Conservation (phyloP, 2,888 invertebrate genomes). For the Drosophila mimetica region DNA sequence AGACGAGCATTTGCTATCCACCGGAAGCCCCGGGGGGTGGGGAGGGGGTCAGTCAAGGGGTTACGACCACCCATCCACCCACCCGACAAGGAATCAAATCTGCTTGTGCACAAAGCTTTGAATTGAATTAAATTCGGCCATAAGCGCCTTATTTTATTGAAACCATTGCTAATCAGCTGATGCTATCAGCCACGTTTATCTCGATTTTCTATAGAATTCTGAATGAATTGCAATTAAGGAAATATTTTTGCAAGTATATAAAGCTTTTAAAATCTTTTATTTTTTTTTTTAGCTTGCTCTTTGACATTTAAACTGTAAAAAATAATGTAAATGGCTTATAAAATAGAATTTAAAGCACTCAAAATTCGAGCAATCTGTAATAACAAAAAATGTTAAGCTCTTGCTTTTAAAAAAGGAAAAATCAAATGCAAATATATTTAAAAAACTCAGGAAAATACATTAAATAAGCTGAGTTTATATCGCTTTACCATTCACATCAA, state of each 20-base stretch:
- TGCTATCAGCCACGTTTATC: conserved; percentile 13
- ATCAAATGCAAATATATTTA: no score
- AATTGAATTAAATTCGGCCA: conserved; percentile 3
- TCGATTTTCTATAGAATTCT: conserved; percentile 1
- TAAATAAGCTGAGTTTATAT: no score
- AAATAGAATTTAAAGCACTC: no score
- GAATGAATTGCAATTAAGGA: neutral
- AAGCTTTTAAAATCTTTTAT: no score
- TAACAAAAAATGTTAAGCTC: no score
- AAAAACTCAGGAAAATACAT: no score
- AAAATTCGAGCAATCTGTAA: no score
- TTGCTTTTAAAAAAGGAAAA: no score
- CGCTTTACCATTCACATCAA: no score
- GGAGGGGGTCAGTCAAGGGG: conserved; percentile 24
- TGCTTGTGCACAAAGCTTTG: conserved; percentile 6
- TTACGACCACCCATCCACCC: conserved; percentile 12
- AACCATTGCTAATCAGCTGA: conserved; percentile 15
- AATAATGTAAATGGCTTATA: no score
- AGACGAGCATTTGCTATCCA: conserved; percentile 35
- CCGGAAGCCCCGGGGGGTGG: conserved; percentile 19
- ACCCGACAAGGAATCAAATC: conserved; percentile 33
- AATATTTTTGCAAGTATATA: neutral
- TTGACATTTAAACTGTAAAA: no score
- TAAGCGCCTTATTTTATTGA: conserved; percentile 25
- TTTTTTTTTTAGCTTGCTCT: no score